Evolutionary conservation across 1,140 invertebrate species (phyloP), one percentile per base, ranked within the genome.

Genomic region (Aphis gossypii): DNA sequence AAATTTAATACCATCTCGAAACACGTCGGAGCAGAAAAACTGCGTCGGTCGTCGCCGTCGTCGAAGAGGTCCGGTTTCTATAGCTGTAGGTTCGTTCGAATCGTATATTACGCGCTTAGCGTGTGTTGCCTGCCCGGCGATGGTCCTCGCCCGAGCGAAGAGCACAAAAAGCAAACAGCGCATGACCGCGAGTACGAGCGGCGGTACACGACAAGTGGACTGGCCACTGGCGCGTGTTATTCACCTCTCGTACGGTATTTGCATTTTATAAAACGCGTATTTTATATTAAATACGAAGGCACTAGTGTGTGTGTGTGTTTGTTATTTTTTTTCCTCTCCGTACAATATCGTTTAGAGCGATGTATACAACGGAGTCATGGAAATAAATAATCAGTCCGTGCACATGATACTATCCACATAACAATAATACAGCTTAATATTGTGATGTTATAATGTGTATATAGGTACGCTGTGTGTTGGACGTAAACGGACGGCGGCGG

Each of bases 101-200:
- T 25, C 21, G 35, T 30, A n/a, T 41, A 20, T 4, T 5, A 11
- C 18, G 60, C 60, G 60, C 30, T n/a, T 2, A 3, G 60, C 9
- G 30, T n/a, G 60, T n/a, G 60, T 76, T 30, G 9, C 25, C 60
- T 6, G 2, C 0, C 7, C 23, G 60, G 2, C 35, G 76, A 23
- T 23, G 35, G 35, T 83, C 76, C 76, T 82, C 44, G 30, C 38
- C 21, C 0, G 44, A 6, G 25, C 44, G 46, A 44, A 88, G 86
- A 88, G 86, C 86, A 76, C 60, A 48, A 88, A 88, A 88, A 11
- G 41, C 86, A 87, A 87, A 88, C 44, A 48, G 86, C 86, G 86
- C 86, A 23, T 88, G 86, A 88, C 86, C 46, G 41, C 86, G 25
- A 76, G 14, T n/a, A 30, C 60, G n/a, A 11, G 60, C 14, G 60